Evolutionary conservation across 2,113 vertebrate genomes (phyloP).

Genomic region (Zingel zingel): DNA sequence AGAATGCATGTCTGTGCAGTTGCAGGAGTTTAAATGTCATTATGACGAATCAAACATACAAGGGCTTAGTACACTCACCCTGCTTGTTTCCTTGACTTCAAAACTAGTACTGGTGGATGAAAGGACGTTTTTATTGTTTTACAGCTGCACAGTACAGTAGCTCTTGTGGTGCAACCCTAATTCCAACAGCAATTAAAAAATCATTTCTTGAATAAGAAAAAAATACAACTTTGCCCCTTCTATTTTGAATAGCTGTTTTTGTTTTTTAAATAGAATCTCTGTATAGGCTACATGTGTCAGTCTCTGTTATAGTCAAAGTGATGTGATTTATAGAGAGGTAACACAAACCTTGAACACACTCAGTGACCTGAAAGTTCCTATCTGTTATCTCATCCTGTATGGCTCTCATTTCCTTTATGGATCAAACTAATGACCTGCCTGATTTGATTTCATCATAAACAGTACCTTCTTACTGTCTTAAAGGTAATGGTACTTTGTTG

Average conservation of each 20-base stretch:
- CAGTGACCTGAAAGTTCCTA: neutral
- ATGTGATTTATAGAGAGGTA: neutral
- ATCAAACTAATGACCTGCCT: neutral
- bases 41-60: neutral
- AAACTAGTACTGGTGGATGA: neutral
- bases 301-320: neutral
- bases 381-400: constrained; percentile 42
- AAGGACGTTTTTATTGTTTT: constrained; percentile 42
- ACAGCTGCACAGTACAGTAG: constrained; percentile 11
- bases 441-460: constrained; percentile 13
- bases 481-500: too few relatives aligned
- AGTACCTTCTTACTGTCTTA: neutral
- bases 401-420: constrained; percentile 46
- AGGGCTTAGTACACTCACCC: neutral
- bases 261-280: neutral
- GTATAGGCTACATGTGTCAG: too few relatives aligned
- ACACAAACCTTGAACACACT: constrained; percentile 1
- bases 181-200: neutral
- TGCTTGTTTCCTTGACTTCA: neutral
- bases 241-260: neutral
- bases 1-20: neutral
- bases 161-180: neutral
- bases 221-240: neutral
- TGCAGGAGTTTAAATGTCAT: constrained; percentile 18
- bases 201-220: neutral